Conservation (phyloP, 2,113 vertebrate genomes). For the Saguinus midas region DNA sequence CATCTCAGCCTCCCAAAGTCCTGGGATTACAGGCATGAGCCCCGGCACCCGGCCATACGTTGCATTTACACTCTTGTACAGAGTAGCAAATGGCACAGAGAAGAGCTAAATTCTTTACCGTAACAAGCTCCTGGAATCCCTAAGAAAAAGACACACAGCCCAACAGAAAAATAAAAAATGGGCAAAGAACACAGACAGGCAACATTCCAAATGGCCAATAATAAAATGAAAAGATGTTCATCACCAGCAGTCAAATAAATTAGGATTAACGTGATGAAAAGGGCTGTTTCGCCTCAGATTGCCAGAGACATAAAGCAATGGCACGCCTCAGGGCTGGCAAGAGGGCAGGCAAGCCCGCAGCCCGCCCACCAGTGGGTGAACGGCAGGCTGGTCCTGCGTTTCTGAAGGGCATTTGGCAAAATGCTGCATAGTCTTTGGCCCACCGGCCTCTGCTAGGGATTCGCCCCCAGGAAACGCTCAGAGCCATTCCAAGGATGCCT, state of each 20-base stretch:
- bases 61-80: too few relatives aligned
- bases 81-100: too few relatives aligned
- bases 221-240: background rate
- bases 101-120: rapidly evolving
- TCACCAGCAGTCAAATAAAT: background rate
- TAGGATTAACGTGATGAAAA: background rate
- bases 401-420: background rate
- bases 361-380: rapidly evolving
- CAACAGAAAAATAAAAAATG: background rate
- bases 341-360: too few relatives aligned
- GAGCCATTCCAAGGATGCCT: background rate
- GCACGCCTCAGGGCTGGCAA: background rate
- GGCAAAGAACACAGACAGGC: background rate
- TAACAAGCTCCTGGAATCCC: background rate
- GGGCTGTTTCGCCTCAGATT: background rate
- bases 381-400: rapidly evolving
- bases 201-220: rapidly evolving
- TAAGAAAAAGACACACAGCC: background rate
- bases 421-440: rapidly evolving
- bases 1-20: too few relatives aligned
- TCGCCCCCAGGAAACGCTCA: background rate
- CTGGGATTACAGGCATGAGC: too few relatives aligned
- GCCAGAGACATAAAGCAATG: rapidly evolving
- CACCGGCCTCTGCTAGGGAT: background rate
- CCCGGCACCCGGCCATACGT: too few relatives aligned